Conservation (phyloP, 2,113 vertebrate genomes). For the Gallinago paraguaiae region DNA sequence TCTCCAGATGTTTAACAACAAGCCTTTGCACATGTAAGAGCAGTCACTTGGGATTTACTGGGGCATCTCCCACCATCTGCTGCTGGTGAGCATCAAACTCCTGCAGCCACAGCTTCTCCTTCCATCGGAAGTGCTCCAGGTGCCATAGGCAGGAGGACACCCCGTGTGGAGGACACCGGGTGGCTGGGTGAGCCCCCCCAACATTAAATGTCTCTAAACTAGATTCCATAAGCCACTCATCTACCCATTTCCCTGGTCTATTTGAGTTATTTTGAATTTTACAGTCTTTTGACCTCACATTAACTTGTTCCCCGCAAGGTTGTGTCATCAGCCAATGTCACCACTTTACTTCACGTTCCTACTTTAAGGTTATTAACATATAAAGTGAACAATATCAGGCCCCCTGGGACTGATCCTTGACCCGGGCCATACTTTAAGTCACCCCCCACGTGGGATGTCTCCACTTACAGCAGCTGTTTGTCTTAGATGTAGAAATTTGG, state of each 20-base stretch:
- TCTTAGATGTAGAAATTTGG: not conserved
- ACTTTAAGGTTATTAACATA: not conserved
- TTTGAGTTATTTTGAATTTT: not conserved
- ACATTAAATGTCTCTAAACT: not conserved
- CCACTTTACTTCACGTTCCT: not conserved
- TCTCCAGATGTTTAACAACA: conserved; percentile 9
- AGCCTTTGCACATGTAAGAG: not conserved
- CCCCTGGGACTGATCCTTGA: not conserved
- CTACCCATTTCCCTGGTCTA: not conserved
- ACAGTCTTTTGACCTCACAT: not conserved
- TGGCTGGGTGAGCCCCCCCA: not conserved
- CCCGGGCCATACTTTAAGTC: not conserved
- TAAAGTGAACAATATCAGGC: not conserved
- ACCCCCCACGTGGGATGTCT: not conserved
- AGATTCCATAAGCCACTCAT: not conserved
- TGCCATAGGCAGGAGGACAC: not conserved
- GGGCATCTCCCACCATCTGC: not conserved
- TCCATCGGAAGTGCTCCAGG: not conserved
- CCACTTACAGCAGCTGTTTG: not conserved
- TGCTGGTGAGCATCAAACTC: not conserved
- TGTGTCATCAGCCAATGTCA: not conserved
- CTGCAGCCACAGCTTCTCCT: not conserved
- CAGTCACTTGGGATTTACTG: not conserved
- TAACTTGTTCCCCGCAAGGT: not conserved
- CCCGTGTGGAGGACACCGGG: not conserved